Base-by-base conservation (phyloP, 2,888 invertebrate species). In the Drosophila falleni region DNA sequence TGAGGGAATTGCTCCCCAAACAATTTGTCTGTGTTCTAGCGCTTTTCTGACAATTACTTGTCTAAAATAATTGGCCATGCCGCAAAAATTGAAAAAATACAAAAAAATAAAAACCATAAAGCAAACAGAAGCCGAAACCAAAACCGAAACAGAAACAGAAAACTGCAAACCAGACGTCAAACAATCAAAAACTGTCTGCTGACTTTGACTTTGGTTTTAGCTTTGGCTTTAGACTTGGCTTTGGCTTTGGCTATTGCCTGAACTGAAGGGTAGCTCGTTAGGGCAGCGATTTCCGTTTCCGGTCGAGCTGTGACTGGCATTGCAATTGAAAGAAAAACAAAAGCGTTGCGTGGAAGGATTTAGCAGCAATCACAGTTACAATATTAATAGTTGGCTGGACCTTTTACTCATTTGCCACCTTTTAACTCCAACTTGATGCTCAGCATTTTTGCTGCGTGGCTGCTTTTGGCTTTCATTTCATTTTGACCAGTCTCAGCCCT, bases 171-270 rank as follows among this genome's bases (percentile, higher is more conserved):
- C 82, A 71, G 79, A 90, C 87, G 79, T 83, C 80, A 90, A 80
- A 89, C 90, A 90, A 90, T 89, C 90, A 87, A 76, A 81, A 72
- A 60, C 83, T 74, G 87, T 80, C 87, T 83, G 83, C 79, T 68
- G 71, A 71, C 78, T 73, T 83, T 81, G 85, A 71, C 62, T 66
- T 39, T 41, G 50, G 55, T 13, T 31, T 31, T 31, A 31, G 31
- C 31, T 31, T 31, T 31, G 29, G 29, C 62, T 63, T 39, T 41
- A 46, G 55, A 9, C 10, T 31, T 31, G 9, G 55, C 10, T 31
- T 31, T 31, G 9, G 31, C 31, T 31, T 10, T 31, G 10, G 31
- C 31, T 31, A 42, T 71, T 23, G 19, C 39, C 49, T 49, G 42
- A 58, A 53, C 56, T 53, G 19, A 10, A 60, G 65, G 47, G 41